Base-by-base conservation (phyloP, 2,113 vertebrate genomes). In the Carassius gibelio region DNA sequence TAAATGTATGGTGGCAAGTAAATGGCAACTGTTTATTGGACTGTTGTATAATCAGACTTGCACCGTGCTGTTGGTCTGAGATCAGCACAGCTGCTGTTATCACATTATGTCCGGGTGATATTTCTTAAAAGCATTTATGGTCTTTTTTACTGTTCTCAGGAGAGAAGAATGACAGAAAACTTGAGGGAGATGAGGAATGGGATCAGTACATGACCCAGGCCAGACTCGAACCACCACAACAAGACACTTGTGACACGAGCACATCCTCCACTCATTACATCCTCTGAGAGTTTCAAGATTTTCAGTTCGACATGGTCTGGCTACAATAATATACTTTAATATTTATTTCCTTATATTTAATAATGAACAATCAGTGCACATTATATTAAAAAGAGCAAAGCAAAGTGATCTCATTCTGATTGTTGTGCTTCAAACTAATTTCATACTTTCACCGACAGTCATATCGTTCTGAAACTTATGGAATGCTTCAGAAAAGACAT, bases 401-500 rank as follows among this genome's bases (percentile, higher is more conserved):
- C 55, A n/a, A 61, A 61, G 36, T 42, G 55, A 42, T 36, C 10
- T 59, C 17, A 38, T 77, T 59, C 21, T 77, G 17, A 19, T 21
- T 59, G 52, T 21, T 78, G 26, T 13, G 75, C 17, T 79, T 79
- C 19, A 45, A 79, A 79, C 5, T n/a, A 19, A 61, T 62, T 10
- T 17, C 36, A 38, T 74, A 75, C 38, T 75, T 75, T 75, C 36
- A 71, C 75, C 72, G 21, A 68, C 11, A 26, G 34, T 23, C 21
- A 78, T 69, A 26, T 71, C 36, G 34, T 21, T 36, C 17, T 48
- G 48, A 71, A 78, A 57, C 34, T 85, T 68, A 50, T 23, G 10
- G 34, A 52, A 36, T 14, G 68, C 69, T 50, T 75, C 42, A 50
- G 42, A 26, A 75, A 48, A 75, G 5, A 79, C 59, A 57, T 87